Percentiles rank a stretch among this genome's conserved stretches.
phyloP scores from a whole-genome alignment of 2,888 invertebrate species.

The Hirtodrosophila cameraria region DNA sequence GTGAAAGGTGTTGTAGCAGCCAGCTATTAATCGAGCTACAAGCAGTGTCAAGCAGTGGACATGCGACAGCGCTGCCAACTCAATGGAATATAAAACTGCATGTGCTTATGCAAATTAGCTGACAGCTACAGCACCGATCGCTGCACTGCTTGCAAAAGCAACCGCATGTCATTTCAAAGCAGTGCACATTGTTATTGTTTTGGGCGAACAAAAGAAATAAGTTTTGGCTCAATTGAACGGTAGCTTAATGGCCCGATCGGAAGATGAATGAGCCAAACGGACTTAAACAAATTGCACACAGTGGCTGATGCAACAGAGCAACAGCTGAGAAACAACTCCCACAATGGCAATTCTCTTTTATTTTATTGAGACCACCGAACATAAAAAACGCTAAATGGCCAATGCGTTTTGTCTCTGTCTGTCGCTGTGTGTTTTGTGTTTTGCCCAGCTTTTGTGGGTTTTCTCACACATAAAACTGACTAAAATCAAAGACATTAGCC shows the following conservation, averaged over 20 bases:
- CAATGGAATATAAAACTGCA: neutral
- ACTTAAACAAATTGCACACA: constrained; percentile 22
- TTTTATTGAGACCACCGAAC: constrained; percentile 49
- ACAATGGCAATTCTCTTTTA: constrained; percentile 59
- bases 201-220: neutral
- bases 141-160: constrained; percentile 7
- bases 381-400: constrained; percentile 62
- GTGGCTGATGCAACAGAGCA: too few species aligned
- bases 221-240: constrained; percentile 19
- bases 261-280: constrained; percentile 53
- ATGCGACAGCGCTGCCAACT: constrained; percentile 13
- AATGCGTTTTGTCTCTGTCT: constrained; percentile 46
- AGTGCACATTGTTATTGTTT: constrained; percentile 7
- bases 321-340: constrained; percentile 60
- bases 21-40: neutral
- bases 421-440: constrained; percentile 7
- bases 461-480: constrained; percentile 71
- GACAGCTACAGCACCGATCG: constrained; percentile 8
- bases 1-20: neutral
- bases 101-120: neutral
- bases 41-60: constrained; percentile 1
- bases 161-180: neutral
- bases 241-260: constrained; percentile 36
- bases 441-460: constrained; percentile 32
- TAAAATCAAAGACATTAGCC: constrained; percentile 66